A percentile compares a stretch with the other conserved stretches of the same genome.
These are phyloP conservation scores for Rallus crepitans DNA, from an alignment of 2,797 vertebrate genomes.

Conservation along the genomic window DNA sequence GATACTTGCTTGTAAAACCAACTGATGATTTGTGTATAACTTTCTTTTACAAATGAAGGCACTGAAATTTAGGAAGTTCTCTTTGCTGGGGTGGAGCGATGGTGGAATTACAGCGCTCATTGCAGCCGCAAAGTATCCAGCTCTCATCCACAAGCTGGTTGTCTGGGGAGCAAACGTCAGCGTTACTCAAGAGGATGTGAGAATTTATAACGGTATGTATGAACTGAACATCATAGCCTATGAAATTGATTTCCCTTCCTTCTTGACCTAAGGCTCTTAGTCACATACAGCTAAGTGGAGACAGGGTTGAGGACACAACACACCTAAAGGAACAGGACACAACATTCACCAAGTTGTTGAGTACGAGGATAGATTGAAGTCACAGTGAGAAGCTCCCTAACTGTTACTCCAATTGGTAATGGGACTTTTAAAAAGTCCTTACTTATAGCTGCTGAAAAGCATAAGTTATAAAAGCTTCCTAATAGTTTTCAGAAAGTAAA, in stretches of 20 bases:
- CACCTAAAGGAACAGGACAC: not conserved
- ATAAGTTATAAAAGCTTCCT: not conserved
- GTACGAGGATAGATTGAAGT: not conserved
- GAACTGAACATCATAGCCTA: rapidly evolving
- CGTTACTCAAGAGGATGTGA: constrained; percentile 84
- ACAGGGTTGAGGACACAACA: not conserved
- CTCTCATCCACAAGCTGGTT: constrained; percentile 84
- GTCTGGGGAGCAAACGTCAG: constrained; percentile 89
- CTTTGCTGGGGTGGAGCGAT: constrained; percentile 93
- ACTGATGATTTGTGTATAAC: not conserved
- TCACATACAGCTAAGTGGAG: not conserved
- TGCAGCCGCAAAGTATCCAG: constrained; percentile 84
- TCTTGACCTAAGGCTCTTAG: not conserved
- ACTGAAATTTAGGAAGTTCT: constrained; percentile 86
- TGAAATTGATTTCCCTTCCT: not conserved
- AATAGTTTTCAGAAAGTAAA: not conserved
- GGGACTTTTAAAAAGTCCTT: not conserved
- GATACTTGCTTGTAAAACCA: not conserved
- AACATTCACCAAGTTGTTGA: not conserved
- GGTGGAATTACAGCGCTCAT: constrained; percentile 90
- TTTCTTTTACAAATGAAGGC: constrained; percentile 71
- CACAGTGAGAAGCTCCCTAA: not conserved
- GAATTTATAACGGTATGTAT: constrained; percentile 84
- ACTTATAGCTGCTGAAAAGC: not conserved
- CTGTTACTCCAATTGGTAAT: not conserved